Evolutionary conservation across 2,888 invertebrate species (phyloP).

Genomic region (Xanthorhoe spadicearia): DNA sequence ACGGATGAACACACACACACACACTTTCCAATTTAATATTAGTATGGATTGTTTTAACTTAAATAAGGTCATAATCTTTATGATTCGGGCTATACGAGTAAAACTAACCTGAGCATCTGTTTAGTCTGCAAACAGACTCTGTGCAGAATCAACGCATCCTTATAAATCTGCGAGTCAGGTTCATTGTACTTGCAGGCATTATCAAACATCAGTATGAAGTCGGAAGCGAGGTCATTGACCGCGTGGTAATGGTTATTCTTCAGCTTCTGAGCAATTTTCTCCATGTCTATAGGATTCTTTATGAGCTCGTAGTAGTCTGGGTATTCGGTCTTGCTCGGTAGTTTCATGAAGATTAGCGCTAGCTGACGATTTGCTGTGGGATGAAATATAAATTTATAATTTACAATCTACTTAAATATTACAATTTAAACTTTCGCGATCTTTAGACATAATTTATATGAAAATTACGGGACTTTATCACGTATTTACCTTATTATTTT

Average conservation of each 20-base stretch:
- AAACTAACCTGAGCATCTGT: slow-evolving; percentile 88
- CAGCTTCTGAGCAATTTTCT: slow-evolving; percentile 94
- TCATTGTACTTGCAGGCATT: slow-evolving; percentile 99
- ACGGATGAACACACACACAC: too few relatives aligned
- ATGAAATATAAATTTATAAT: neutral
- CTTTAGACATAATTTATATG: too few relatives aligned
- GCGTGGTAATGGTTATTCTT: slow-evolving; percentile 90
- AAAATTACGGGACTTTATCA: too few relatives aligned
- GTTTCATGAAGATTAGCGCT: slow-evolving; percentile 96
- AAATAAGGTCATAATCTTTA: too few relatives aligned
- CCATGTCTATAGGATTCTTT: slow-evolving; percentile 98
- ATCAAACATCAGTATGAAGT: slow-evolving; percentile 96
- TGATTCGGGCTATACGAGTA: too few relatives aligned
- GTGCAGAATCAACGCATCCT: slow-evolving; percentile 97
- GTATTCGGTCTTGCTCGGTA: slow-evolving; percentile 97
- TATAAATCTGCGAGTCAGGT: slow-evolving; percentile 98
- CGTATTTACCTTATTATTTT: too few relatives aligned
- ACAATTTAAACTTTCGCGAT: too few relatives aligned
- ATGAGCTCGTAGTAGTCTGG: slow-evolving; percentile 99
- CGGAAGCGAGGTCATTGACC: slow-evolving; percentile 94
- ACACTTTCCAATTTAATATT: too few relatives aligned
- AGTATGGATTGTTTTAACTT: too few relatives aligned
- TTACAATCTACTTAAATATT: too few relatives aligned
- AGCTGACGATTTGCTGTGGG: slow-evolving; percentile 91
- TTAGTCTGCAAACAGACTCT: slow-evolving; percentile 96